Conservation (phyloP, 2,888 invertebrate genomes). For the Hirudinaria manillensis region DNA sequence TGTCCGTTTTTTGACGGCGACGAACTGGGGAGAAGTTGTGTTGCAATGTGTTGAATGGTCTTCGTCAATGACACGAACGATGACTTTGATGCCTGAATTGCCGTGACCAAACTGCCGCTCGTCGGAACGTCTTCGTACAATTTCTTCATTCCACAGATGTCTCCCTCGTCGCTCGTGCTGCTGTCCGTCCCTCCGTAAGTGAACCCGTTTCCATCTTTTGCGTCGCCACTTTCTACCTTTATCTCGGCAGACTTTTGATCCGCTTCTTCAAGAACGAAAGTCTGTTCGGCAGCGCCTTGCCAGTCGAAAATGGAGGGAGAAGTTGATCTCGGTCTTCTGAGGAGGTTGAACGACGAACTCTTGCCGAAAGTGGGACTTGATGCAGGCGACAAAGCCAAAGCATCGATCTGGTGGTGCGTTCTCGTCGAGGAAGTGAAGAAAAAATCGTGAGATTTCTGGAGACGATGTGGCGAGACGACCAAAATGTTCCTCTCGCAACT, state of each 20-base stretch:
- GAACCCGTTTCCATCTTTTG: not conserved
- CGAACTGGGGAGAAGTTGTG: not conserved
- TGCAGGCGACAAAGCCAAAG: constrained; percentile 46
- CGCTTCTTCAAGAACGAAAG: not conserved
- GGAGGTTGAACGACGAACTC: not conserved
- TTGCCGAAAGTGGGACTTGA: not conserved
- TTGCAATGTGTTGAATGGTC: not conserved
- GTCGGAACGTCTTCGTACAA: not conserved
- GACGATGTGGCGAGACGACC: not conserved
- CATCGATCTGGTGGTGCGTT: constrained; percentile 42
- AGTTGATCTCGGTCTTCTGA: not conserved
- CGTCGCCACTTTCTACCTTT: not conserved
- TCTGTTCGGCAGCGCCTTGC: not conserved
- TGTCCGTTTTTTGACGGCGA: constrained; percentile 11
- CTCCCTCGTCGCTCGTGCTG: constrained; percentile 26
- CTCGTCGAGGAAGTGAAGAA: constrained; percentile 26
- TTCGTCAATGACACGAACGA: not conserved
- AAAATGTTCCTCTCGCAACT: not conserved
- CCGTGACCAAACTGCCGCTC: not conserved
- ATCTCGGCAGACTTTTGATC: not conserved
- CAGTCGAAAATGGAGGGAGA: constrained; percentile 1
- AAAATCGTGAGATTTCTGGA: not conserved
- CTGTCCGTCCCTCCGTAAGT: constrained; percentile 19
- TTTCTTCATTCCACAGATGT: not conserved
- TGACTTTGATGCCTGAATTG: not conserved